Percentiles rank a stretch among this genome's conserved stretches.
Conservation (phyloP, 37 sponge, comb jelly and placozoan genomes). For the Hormiphora californensis region DNA sequence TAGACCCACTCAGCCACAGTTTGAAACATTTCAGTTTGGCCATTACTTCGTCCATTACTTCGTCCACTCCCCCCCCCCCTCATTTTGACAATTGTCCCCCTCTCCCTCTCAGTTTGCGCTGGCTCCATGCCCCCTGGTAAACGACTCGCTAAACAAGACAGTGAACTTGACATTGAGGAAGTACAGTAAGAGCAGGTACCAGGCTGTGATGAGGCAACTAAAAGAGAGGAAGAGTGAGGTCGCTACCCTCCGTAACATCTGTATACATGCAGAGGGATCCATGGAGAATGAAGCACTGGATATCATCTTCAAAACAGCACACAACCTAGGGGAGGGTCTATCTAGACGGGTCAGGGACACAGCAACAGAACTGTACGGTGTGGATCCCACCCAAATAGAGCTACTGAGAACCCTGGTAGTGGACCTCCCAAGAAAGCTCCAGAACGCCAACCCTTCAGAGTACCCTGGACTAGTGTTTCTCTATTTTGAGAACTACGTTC, state of each 20-base stretch:
- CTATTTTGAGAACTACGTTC: not conserved
- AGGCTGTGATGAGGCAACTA: not conserved
- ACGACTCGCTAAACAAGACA: not conserved
- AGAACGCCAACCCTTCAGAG: not conserved
- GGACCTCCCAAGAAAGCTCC: not conserved
- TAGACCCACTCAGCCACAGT: no score
- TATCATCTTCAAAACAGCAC: not conserved
- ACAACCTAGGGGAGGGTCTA: not conserved
- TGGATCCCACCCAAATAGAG: not conserved
- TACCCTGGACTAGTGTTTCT: not conserved
- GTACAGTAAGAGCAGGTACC: not conserved
- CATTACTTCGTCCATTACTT: no score
- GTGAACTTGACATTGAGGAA: not conserved
- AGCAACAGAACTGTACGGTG: not conserved
- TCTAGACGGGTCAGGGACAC: not conserved
- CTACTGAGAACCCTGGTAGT: not conserved
- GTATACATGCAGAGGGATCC: not conserved
- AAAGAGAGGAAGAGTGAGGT: not conserved
- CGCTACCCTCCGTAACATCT: not conserved
- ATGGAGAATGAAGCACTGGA: slow-evolving; percentile 3
- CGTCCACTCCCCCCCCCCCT: no score
- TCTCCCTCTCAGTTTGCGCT: no score
- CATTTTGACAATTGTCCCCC: no score
- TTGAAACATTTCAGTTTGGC: no score
- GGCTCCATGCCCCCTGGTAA: slow-evolving; percentile 20